Conservation (phyloP, 2,888 invertebrate genomes). For the Stenchaetothrips biformis region DNA sequence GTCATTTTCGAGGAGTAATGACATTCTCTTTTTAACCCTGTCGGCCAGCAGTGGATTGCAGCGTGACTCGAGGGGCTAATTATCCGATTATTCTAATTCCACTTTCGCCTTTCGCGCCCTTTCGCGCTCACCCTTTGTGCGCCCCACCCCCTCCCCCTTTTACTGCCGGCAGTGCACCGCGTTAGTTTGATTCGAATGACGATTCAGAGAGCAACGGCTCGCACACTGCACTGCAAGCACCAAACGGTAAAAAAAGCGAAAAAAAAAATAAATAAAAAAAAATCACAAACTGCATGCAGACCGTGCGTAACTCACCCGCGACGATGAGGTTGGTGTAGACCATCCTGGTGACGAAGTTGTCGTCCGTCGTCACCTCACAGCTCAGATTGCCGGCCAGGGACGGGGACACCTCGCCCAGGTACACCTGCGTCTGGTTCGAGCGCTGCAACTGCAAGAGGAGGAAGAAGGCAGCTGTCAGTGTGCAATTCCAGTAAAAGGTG, state of each 20-base stretch:
- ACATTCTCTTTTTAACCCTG: no score
- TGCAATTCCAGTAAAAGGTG: no score
- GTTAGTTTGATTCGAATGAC: slow-evolving; percentile 4
- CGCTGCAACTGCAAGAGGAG: slow-evolving; percentile 57
- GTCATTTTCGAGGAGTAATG: no score
- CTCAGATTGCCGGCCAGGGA: slow-evolving; percentile 42
- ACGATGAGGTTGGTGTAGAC: slow-evolving; percentile 57
- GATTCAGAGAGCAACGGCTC: not conserved
- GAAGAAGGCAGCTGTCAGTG: slow-evolving; percentile 17
- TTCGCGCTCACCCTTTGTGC: not conserved
- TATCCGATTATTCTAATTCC: not conserved
- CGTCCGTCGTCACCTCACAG: slow-evolving; percentile 43
- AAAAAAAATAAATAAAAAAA: not conserved
- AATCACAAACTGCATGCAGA: not conserved
- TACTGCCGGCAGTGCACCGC: not conserved
- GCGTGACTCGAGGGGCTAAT: slow-evolving; percentile 2
- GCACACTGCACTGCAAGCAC: not conserved
- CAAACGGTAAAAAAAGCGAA: not conserved
- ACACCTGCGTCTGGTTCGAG: slow-evolving; percentile 42
- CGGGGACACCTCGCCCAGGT: slow-evolving; percentile 41
- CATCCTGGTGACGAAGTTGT: slow-evolving; percentile 40
- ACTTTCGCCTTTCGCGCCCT: not conserved
- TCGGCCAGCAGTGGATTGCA: not conserved
- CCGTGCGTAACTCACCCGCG: slow-evolving; percentile 58
- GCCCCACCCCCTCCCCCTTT: not conserved